phyloP scores from a whole-genome alignment of 2,113 vertebrate species.

The Podilymbus podiceps region DNA sequence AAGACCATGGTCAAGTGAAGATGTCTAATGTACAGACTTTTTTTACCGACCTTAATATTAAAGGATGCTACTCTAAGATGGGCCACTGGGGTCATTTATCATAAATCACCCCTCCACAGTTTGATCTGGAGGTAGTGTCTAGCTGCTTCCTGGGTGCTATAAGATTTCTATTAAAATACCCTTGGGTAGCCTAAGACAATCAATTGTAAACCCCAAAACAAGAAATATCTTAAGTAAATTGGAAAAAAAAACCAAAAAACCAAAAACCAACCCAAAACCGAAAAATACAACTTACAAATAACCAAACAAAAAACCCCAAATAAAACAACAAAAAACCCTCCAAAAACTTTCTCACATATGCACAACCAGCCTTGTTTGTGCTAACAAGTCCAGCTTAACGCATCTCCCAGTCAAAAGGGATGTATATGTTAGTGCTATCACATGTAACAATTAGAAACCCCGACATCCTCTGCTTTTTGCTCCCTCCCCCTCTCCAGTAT shows the following conservation, averaged over 20 bases:
- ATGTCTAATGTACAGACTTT: neutral
- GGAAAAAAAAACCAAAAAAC: neutral
- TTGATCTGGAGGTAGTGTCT: neutral
- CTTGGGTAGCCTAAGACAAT: neutral
- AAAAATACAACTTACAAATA: neutral
- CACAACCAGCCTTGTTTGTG: neutral
- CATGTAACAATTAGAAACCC: neutral
- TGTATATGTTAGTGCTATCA: neutral
- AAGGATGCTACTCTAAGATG: neutral
- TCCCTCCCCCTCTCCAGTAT: neutral
- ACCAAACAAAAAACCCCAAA: neutral
- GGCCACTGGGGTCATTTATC: neutral
- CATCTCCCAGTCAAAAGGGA: neutral
- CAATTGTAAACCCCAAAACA: neutral
- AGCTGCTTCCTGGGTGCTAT: neutral
- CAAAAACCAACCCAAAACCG: too few species aligned
- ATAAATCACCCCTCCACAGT: neutral
- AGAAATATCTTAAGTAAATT: neutral
- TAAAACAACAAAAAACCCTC: rapidly evolving
- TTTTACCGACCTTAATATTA: neutral
- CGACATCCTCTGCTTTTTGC: neutral
- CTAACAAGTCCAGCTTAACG: neutral
- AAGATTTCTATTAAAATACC: neutral
- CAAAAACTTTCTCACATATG: neutral
- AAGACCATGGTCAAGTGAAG: neutral